phyloP scores from a whole-genome alignment of 2,113 vertebrate genomes.

The Cygnus buccinator region DNA sequence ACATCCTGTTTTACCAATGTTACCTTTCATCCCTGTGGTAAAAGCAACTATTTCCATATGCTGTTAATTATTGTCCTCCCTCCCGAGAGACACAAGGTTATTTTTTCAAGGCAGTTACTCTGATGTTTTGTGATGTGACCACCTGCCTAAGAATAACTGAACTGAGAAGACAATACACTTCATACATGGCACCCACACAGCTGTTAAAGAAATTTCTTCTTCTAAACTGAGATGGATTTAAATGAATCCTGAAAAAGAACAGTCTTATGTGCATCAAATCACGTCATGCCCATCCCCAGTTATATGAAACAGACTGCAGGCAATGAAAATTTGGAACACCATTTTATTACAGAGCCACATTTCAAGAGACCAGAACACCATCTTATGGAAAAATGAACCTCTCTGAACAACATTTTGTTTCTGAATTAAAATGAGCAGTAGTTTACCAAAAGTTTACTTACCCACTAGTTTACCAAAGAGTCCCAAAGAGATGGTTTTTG shows the following conservation, averaged over 20 bases:
- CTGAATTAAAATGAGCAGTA: not conserved
- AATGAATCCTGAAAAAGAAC: not conserved
- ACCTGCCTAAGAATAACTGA: not conserved
- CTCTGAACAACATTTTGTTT: not conserved
- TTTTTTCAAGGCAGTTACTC: not conserved
- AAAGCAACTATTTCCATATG: constrained; percentile 28
- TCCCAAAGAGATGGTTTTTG: not conserved
- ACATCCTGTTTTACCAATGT: constrained; percentile 52
- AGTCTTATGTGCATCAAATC: not conserved
- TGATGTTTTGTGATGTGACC: not conserved
- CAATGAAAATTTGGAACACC: not conserved
- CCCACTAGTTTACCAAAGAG: not conserved
- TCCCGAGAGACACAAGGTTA: not conserved
- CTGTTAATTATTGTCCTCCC: constrained; percentile 22
- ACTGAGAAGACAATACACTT: not conserved
- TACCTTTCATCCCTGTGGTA: constrained; percentile 52
- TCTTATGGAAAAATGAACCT: not conserved
- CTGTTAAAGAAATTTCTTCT: not conserved
- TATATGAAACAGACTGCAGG: not conserved
- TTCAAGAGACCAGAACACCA: not conserved
- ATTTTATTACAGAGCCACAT: not conserved
- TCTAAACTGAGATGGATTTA: not conserved
- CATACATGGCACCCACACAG: not conserved
- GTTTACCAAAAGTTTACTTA: not conserved
- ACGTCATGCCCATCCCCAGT: not conserved